Base-by-base conservation (phyloP, 1,140 invertebrate genomes). In the Trichonephila clavata region DNA sequence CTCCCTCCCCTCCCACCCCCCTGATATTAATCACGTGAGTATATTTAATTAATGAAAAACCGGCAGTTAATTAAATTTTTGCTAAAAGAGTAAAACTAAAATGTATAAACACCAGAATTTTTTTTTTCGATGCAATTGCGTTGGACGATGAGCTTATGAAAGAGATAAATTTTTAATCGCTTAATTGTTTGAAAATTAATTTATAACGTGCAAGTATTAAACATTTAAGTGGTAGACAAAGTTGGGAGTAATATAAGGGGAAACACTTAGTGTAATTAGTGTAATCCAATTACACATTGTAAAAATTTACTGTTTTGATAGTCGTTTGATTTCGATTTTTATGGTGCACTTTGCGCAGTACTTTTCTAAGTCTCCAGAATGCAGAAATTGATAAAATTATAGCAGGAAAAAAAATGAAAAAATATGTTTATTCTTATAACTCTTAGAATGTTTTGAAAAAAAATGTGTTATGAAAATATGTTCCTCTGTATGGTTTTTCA, bases 41-140 rank as follows among this genome's bases (percentile, higher is more conserved):
- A 21, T 63, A 43, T 92, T 92, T 92, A 92, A 92, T 92, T 92
- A 92, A 84, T 92, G 81, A 92, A 92, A 90, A 92, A 83, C 90
- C 59, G 90, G 59, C 80, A 84, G 80, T 68, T 92, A 92, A 92
- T 92, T 92, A 92, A 92, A 92, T 92, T 92, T 92, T 84, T 63
- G 21, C 77, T 16, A 65, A 92, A 84, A 84, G 7, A 92, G 80
- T 81, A 90, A 92, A 83, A 92, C 39, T 68, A 92, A 92, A 80
- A 83, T 84, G 20, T 84, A 81, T 84, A 84, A 65, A 60, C 68
- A 90, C 24, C 32, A 65, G n/a, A 57, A 60, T 57, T 83, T 92
- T 92, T 50, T 92, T 92, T 20, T n/a, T n/a, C n/a, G n/a, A 18
- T n/a, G 27, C 57, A 87, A 87, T 63, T 65, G 61, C 20, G 65